Evolutionary conservation across 2,113 vertebrate species (phyloP).

Genomic region (Procavia capensis): DNA sequence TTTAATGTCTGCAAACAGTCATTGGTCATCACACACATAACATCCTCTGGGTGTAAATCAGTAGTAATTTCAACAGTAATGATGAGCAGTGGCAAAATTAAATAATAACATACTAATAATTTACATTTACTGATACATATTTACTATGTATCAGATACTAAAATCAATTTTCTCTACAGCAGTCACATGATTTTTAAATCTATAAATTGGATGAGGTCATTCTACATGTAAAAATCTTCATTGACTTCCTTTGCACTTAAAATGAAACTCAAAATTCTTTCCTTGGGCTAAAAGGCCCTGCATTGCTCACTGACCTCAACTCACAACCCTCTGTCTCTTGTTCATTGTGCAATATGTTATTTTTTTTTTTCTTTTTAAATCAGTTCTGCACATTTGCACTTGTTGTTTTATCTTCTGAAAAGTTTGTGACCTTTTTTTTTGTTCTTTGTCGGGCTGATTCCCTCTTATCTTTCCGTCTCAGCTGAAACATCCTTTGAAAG

Average conservation of each 20-base stretch:
- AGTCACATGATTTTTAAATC: background rate
- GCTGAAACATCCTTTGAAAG: background rate
- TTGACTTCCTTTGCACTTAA: background rate
- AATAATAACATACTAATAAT: background rate
- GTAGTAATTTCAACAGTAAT: background rate
- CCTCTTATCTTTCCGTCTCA: background rate
- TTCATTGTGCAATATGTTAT: background rate
- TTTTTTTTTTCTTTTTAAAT: too few relatives aligned
- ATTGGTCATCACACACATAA: background rate
- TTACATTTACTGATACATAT: background rate
- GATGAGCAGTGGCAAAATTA: background rate
- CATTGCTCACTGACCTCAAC: background rate
- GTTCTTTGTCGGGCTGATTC: background rate
- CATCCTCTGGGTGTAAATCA: background rate
- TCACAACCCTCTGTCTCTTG: background rate
- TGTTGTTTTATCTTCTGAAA: background rate
- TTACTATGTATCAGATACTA: background rate
- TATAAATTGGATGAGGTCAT: background rate
- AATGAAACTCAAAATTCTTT: background rate
- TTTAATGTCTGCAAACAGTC: conserved; percentile 27
- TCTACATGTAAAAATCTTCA: background rate
- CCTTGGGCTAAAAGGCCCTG: background rate
- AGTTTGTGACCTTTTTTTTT: background rate
- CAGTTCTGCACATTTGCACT: background rate
- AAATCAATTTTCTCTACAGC: background rate